phyloP scores from a whole-genome alignment of 1,140 invertebrate genomes.

The Temnothorax longispinosus region DNA sequence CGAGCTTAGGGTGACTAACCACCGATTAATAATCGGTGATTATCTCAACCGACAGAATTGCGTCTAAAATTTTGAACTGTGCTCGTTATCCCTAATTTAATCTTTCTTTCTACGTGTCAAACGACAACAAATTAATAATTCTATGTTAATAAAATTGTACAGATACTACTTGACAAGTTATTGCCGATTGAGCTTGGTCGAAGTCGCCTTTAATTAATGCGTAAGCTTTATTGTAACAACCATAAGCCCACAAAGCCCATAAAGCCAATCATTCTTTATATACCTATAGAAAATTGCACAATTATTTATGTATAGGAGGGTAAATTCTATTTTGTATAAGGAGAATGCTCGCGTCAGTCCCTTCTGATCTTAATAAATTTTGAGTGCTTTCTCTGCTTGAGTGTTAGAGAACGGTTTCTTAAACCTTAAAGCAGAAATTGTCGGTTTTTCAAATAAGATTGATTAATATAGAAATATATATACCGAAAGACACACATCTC shows the following conservation, averaged over 20 bases:
- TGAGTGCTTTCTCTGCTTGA: not conserved
- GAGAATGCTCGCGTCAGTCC: not conserved
- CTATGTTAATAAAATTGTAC: not conserved
- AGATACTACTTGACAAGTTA: not conserved
- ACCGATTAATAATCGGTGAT: not conserved
- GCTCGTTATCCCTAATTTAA: no score
- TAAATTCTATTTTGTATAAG: not conserved
- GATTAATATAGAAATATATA: not conserved
- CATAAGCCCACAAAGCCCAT: not conserved
- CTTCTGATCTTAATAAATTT: not conserved
- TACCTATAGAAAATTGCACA: not conserved
- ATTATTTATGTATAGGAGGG: not conserved
- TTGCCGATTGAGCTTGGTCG: not conserved
- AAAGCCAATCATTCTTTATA: conserved; percentile 6
- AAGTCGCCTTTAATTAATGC: not conserved
- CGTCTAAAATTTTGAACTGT: no score
- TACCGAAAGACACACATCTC: not conserved
- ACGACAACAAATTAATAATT: not conserved
- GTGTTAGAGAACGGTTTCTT: not conserved
- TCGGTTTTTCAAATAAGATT: not conserved
- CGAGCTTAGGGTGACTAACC: not conserved
- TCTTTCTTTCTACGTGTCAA: not conserved
- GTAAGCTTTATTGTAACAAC: not conserved
- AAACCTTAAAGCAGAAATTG: not conserved
- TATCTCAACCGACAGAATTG: not conserved